phyloP scores from a whole-genome alignment of 2,113 vertebrate genomes.

The Struthio camelus region DNA sequence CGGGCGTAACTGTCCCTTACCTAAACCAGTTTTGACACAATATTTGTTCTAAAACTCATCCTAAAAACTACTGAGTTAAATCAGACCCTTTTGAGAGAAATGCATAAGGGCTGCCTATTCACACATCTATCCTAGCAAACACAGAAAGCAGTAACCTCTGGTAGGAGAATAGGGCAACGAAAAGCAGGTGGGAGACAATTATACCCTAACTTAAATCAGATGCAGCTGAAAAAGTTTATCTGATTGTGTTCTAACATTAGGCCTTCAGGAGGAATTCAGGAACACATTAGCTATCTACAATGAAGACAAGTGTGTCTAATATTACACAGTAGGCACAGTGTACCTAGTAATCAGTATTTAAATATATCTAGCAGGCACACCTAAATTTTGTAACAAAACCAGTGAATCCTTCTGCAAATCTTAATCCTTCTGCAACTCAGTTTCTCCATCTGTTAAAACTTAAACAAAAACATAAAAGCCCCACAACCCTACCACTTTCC shows the following conservation, averaged over 20 bases:
- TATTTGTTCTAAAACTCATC: background rate
- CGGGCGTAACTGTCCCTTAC: background rate
- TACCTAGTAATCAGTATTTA: background rate
- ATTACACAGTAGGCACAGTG: background rate
- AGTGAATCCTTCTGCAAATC: background rate
- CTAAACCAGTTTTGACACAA: background rate
- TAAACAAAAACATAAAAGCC: background rate
- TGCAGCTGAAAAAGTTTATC: background rate
- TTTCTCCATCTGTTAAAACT: background rate
- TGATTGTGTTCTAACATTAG: background rate
- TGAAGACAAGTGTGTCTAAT: background rate
- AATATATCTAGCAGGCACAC: background rate
- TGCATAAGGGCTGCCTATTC: background rate
- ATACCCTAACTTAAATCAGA: background rate
- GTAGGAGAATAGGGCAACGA: background rate
- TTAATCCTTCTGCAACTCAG: background rate
- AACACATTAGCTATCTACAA: background rate
- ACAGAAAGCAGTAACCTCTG: background rate
- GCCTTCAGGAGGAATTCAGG: background rate
- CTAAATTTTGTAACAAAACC: background rate
- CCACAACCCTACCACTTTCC: background rate
- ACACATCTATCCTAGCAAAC: background rate
- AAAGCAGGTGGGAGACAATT: background rate
- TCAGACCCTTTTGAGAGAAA: background rate
- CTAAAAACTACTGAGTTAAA: background rate